A percentile compares a stretch with the other conserved stretches of the same genome.
Evolutionary conservation across 1,140 invertebrate species (phyloP).

Genomic region (Diuraphis noxia): DNA sequence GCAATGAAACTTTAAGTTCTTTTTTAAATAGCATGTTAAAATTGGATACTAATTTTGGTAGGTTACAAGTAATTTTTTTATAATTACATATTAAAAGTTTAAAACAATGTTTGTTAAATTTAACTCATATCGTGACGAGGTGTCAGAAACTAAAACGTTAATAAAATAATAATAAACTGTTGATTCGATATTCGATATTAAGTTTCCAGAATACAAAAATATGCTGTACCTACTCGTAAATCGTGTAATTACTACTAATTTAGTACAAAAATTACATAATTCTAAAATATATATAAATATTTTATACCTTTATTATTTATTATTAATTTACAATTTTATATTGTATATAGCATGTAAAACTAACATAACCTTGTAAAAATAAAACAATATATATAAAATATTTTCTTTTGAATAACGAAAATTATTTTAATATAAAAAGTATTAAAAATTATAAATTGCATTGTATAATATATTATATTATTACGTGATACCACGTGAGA

Average conservation of each 20-base stretch:
- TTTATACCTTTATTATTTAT: too few species aligned
- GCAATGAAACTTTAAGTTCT: not conserved
- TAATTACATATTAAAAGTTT: not conserved
- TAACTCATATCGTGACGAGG: too few species aligned
- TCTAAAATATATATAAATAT: too few species aligned
- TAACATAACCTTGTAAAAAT: not conserved
- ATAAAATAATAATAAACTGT: not conserved
- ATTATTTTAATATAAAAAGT: not conserved
- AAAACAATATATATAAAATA: not conserved
- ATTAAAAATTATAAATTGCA: too few species aligned
- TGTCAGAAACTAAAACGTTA: not conserved
- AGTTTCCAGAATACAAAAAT: not conserved
- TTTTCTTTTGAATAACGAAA: not conserved
- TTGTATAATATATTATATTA: not conserved
- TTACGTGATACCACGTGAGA: not conserved
- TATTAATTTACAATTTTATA: not conserved
- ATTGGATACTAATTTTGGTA: not conserved
- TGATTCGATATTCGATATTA: not conserved
- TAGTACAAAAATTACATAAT: too few species aligned
- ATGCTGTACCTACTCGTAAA: too few species aligned
- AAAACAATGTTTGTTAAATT: not conserved
- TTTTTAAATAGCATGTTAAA: not conserved
- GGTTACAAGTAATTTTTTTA: not conserved
- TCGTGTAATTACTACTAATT: too few species aligned
- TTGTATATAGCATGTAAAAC: not conserved